Evolutionary conservation across 2,888 invertebrate genomes (phyloP).

Genomic region (Microplitis manilae): DNA sequence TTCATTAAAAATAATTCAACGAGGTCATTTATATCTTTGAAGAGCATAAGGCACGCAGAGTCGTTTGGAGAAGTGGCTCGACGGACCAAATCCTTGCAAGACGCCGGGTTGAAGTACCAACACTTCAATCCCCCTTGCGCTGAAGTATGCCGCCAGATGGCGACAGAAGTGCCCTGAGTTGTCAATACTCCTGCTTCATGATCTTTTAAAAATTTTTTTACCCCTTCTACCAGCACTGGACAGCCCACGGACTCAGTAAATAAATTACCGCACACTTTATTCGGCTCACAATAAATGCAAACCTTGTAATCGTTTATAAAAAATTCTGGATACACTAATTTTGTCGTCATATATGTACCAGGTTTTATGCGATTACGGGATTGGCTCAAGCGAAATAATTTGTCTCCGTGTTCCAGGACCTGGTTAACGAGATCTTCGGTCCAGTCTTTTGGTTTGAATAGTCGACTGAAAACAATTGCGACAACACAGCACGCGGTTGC

Average conservation of each 20-base stretch:
- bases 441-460: slow-evolving; percentile 62
- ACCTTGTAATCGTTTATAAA: slow-evolving; percentile 62
- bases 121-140: slow-evolving; percentile 72
- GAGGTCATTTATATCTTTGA: slow-evolving; percentile 55
- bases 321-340: slow-evolving; percentile 60
- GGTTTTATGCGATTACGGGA: slow-evolving; percentile 51
- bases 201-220: slow-evolving; percentile 68
- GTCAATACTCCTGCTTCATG: slow-evolving; percentile 74
- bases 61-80: slow-evolving; percentile 61
- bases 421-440: slow-evolving; percentile 54
- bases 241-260: slow-evolving; percentile 58
- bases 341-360: slow-evolving; percentile 56
- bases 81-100: slow-evolving; percentile 73
- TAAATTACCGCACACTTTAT: slow-evolving; percentile 58
- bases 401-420: slow-evolving; percentile 60
- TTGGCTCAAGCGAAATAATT: slow-evolving; percentile 58
- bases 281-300: slow-evolving; percentile 57
- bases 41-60: slow-evolving; percentile 59
- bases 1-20: slow-evolving; percentile 55
- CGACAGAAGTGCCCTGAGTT: slow-evolving; percentile 74
- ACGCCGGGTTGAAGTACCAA: slow-evolving; percentile 77
- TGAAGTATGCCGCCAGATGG: slow-evolving; percentile 73
- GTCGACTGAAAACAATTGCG: slow-evolving; percentile 58
- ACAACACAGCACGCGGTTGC: slow-evolving; percentile 58
- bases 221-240: slow-evolving; percentile 64